Base-by-base conservation (phyloP, 2,113 vertebrate genomes). In the Lycocorax pyrrhopterus region DNA sequence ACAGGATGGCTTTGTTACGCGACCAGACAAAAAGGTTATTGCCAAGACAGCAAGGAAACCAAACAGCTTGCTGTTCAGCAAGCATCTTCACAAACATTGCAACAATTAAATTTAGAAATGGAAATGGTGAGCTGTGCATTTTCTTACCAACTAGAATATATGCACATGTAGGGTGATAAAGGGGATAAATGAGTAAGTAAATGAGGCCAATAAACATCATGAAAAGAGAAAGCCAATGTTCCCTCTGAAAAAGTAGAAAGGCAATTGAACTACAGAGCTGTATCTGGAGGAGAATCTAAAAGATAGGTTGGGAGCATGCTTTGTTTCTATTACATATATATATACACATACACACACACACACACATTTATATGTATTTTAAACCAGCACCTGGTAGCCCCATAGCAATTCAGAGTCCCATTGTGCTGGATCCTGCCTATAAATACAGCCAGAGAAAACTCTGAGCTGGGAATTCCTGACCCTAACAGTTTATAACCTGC, bases 401-500 rank as follows among this genome's bases (percentile, higher is more conserved):
- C 80, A 81, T 16, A 88, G 43, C 79, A 90, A 80, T 74, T 90
- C 72, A 37, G 81, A 95, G 85, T 82, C 79, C 49, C 37, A 87
- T 75, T 95, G 92, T 93, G 68, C 73, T 86, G 85, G 60, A 92
- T 86, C 76, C 73, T 88, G 64, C 71, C 83, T 75, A 89, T 90
- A 96, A 90, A 92, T 88, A 76, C 60, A 89, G 64, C 80, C 88
- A 89, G 92, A 90, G 69, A 93, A 90, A 90, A 89, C 69, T 63
- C 72, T 0, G 16, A 92, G 84, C 89, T 89, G 93, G 88, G 95
- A 96, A 96, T 95, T 97, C 93, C 88, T 94, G 85, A 81, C 73
- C 8, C 0, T 93, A 94, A 94, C 64, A 93, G 91, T 96, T 96
- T 96, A 95, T 87, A 97, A 97, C 95, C 93, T 87, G 81, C 94